Evolutionary conservation across 2,888 invertebrate species (phyloP).

Genomic region (Aproaerema taeniolella): DNA sequence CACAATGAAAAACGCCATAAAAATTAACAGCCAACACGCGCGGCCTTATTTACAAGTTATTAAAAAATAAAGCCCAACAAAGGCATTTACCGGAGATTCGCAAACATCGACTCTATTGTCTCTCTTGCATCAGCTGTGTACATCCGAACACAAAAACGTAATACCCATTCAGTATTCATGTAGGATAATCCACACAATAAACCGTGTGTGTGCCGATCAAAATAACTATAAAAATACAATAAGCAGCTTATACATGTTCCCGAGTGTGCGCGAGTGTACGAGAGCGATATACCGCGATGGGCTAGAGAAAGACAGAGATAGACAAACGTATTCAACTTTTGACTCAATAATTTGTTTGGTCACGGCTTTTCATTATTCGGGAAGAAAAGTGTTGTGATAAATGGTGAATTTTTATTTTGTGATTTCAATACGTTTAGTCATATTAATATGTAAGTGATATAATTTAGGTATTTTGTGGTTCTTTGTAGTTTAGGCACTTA

Average conservation of each 20-base stretch:
- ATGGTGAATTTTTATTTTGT: not conserved
- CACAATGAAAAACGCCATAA: not conserved
- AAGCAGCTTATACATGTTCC: conserved; percentile 70
- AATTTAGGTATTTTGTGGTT: no score
- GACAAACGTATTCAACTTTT: conserved; percentile 33
- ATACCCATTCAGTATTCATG: conserved; percentile 64
- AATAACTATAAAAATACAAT: conserved; percentile 77
- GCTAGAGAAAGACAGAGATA: conserved; percentile 17
- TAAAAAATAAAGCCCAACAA: conserved; percentile 42
- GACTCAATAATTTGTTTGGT: conserved; percentile 47
- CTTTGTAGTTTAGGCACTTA: no score
- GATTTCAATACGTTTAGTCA: no score
- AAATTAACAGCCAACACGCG: conserved; percentile 23
- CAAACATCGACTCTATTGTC: conserved; percentile 52
- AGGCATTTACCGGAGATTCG: conserved; percentile 51
- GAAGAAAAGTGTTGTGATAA: conserved; percentile 27
- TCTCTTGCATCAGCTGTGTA: conserved; percentile 66
- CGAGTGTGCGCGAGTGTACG: conserved; percentile 50
- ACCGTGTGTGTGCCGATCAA: conserved; percentile 62
- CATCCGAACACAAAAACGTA: conserved; percentile 55
- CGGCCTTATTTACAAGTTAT: conserved; percentile 50
- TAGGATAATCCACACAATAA: conserved; percentile 60
- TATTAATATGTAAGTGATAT: no score
- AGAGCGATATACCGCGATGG: conserved; percentile 26
- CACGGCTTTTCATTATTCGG: conserved; percentile 33